phyloP scores from a whole-genome alignment of 2,797 vertebrate genomes.

The Lacerta bilineata region DNA sequence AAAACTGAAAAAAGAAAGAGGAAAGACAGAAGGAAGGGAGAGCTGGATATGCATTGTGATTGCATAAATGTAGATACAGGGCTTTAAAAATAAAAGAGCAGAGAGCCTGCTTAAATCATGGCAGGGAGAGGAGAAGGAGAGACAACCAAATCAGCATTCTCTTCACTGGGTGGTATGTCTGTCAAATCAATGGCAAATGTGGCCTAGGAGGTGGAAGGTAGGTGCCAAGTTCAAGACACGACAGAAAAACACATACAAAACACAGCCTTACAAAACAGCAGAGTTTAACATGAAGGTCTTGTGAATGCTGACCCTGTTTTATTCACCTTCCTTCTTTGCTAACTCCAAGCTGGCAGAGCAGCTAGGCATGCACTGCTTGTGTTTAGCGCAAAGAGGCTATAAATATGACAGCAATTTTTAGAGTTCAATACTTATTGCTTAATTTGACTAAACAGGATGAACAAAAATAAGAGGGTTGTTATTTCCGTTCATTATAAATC shows the following conservation, averaged over 20 bases:
- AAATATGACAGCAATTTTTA: slow-evolving; percentile 2
- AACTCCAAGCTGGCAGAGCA: background rate
- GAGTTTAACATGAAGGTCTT: background rate
- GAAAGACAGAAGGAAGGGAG: background rate
- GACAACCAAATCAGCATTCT: background rate
- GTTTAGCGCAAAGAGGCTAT: background rate
- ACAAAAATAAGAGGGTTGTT: slow-evolving; percentile 10
- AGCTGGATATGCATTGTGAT: background rate
- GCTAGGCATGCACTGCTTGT: background rate
- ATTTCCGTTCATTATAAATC: slow-evolving; percentile 19
- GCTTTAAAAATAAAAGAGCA: background rate
- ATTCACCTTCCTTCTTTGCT: background rate
- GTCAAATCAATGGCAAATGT: background rate
- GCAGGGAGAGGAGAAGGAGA: too few species aligned
- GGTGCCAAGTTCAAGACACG: background rate
- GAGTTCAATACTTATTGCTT: slow-evolving; percentile 15
- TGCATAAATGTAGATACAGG: background rate
- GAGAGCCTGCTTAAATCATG: background rate
- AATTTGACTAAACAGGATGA: slow-evolving; percentile 7
- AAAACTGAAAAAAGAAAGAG: background rate
- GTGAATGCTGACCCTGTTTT: background rate
- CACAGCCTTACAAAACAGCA: background rate
- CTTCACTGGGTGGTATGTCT: background rate
- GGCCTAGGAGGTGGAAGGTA: background rate
- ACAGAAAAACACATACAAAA: background rate